Percentiles rank a stretch among this genome's conserved stretches.
phyloP scores from a whole-genome alignment of 1,140 invertebrate genomes.

The Pissodes strobi region DNA sequence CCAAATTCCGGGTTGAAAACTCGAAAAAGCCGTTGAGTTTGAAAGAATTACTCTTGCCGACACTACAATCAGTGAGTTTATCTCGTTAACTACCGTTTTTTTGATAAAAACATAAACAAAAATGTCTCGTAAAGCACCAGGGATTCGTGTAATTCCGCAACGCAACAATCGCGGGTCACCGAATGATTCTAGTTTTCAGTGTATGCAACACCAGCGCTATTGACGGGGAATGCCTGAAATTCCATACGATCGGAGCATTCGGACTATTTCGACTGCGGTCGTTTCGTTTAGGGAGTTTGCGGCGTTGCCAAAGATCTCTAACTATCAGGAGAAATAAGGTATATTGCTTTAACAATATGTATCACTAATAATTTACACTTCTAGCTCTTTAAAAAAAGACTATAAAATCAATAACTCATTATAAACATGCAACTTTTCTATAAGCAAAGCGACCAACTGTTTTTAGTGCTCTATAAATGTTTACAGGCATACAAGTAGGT shows the following conservation, averaged over 20 bases:
- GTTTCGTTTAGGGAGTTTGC: constrained; percentile 14
- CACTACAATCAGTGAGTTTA: neutral
- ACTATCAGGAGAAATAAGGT: too few species aligned
- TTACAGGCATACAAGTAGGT: too few species aligned
- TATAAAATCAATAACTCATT: too few species aligned
- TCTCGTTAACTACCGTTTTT: neutral
- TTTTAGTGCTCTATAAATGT: too few species aligned
- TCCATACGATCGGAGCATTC: constrained; percentile 1
- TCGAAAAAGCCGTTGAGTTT: neutral
- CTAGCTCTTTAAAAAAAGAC: too few species aligned
- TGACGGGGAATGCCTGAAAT: constrained; percentile 27
- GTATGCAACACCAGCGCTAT: constrained; percentile 13
- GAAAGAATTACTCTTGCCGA: neutral
- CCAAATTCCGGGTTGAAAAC: neutral
- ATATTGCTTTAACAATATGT: too few species aligned
- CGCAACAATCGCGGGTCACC: constrained; percentile 20
- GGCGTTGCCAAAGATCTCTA: constrained; percentile 12
- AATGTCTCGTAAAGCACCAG: neutral
- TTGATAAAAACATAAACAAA: constrained; percentile 34
- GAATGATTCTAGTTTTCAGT: constrained; percentile 18
- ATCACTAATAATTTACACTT: too few species aligned
- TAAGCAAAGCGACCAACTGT: too few species aligned
- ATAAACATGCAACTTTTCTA: too few species aligned
- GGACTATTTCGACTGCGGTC: constrained; percentile 20
- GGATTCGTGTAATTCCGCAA: neutral